phyloP scores from a whole-genome alignment of 2,113 vertebrate genomes.

The Cariama cristata region DNA sequence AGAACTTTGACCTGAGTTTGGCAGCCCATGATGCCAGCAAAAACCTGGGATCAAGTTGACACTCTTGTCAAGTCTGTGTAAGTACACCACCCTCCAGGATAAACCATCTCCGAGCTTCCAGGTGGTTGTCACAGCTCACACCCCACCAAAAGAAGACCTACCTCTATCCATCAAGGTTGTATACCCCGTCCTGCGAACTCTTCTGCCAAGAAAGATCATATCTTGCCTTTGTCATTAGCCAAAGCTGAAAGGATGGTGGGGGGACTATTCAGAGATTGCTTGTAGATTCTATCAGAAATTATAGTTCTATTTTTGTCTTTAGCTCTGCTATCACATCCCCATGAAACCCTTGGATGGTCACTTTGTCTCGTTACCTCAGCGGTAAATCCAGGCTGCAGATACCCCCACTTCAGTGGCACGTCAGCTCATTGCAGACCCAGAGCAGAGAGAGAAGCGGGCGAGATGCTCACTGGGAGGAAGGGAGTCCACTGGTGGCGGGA shows the following conservation, averaged over 20 bases:
- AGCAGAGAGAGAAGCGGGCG: background rate
- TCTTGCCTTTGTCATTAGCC: background rate
- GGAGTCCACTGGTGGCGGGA: background rate
- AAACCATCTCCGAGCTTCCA: background rate
- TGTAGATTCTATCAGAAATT: background rate
- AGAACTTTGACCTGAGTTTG: background rate
- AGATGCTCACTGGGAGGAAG: background rate
- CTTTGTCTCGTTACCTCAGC: background rate
- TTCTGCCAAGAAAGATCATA: background rate
- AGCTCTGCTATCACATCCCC: background rate
- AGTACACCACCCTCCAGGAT: background rate
- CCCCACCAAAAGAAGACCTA: background rate
- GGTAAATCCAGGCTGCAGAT: background rate
- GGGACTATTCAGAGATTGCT: background rate
- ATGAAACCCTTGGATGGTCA: too few relatives aligned
- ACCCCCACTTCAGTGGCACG: background rate
- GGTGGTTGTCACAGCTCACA: background rate
- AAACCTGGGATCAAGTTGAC: background rate
- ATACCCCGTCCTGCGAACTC: background rate
- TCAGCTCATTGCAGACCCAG: background rate
- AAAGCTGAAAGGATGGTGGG: background rate
- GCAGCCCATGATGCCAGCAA: background rate
- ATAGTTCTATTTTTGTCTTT: background rate
- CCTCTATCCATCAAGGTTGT: background rate
- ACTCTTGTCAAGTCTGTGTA: background rate